Evolutionary conservation across 2,888 invertebrate genomes (phyloP), one percentile per base, ranked within the genome.

Genomic region (Clanis bilineata): DNA sequence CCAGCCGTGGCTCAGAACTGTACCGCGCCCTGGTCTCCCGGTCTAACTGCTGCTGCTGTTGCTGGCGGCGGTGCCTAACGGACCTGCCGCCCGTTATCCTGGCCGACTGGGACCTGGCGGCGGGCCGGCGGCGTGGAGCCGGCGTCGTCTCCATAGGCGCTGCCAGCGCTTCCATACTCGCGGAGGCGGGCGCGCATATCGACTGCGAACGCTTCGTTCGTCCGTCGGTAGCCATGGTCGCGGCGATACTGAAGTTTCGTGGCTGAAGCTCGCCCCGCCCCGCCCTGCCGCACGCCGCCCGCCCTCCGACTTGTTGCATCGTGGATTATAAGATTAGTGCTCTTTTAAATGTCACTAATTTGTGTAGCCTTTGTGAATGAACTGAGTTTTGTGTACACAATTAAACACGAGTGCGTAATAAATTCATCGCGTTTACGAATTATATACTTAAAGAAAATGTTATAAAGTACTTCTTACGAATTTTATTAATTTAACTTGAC

Each of bases 61-160:
- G 93, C 74, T 84, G 93, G 56, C 85, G 78, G 62, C 90, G 76
- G 72, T 88, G 87, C 72, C 91, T 80, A 61, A 92, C 88, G 54
- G 95, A 95, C 58, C 95, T 93, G 61, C 94, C 94, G 62, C 95
- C 94, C 57, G 95, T 94, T 69, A 95, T 93, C 60, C 96, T 86
- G 12, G 96, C 96, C 70, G 95, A 95, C 82, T 96, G 96, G 3
- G 96, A 95, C 56, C 96, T 92, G n/a, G 95, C 93, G 18, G 96
- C 96, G 0, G 95, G 95, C 59, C 94, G 88, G 12, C 95, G 92
- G 45, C 95, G 90, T 54, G 93, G 93, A 9, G 93, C 93, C 60
- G 93, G 93, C 62, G 93, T 93, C 57, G 90, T 91, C 70, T 93
- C 93, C 69, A 90, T 90, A 45, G 93, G 92, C 45, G 92, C 88